Base-by-base conservation (phyloP, 1,140 invertebrate species). In the Neodiprion lecontei region DNA sequence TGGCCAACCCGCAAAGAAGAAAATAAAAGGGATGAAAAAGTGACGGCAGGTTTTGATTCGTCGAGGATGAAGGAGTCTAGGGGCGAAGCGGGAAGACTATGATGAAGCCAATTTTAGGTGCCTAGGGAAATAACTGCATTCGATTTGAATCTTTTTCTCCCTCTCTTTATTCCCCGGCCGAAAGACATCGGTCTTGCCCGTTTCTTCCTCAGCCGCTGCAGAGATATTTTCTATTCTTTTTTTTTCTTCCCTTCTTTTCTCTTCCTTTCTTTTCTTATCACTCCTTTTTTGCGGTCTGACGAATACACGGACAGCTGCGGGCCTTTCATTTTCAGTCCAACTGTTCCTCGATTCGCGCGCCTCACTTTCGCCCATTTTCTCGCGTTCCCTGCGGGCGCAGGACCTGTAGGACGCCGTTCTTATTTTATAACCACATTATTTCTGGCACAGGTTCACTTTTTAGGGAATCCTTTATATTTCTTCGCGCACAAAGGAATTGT, bases 61-160 rank as follows among this genome's bases (percentile, higher is more conserved):
- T 40, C 28, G 28, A 40, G 28, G 5, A 40, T 40, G 28, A 40
- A 40, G 28, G 2, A 40, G 28, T 40, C 28, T 40, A 40, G 53
- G 7, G n/a, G n/a, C n/a, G 53, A 61, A 61, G 9, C 14, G 7
- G 53, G 53, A 61, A 61, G 11, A 61, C 11, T 17, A 61, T 61
- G 53, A 61, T 61, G 53, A 61, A 61, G 53, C 53, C 53, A 61
- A 61, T 61, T 61, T 61, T 12, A 61, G 11, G 53, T 8, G 11
- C 53, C 53, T 61, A 61, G 53, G 53, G 53, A 61, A 61, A 61
- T 61, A 61, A 61, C 53, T 61, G 53, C 53, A 61, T 61, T 61
- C 7, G 53, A 61, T 61, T 61, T 61, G 53, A 61, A 61, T 61
- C 53, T 61, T 61, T 61, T 61, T 61, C 53, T 61, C 0, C n/a